Evolutionary conservation across 2,797 vertebrate genomes (phyloP), one percentile per base, ranked within the genome.

Genomic region (Notolabrus celidotus): DNA sequence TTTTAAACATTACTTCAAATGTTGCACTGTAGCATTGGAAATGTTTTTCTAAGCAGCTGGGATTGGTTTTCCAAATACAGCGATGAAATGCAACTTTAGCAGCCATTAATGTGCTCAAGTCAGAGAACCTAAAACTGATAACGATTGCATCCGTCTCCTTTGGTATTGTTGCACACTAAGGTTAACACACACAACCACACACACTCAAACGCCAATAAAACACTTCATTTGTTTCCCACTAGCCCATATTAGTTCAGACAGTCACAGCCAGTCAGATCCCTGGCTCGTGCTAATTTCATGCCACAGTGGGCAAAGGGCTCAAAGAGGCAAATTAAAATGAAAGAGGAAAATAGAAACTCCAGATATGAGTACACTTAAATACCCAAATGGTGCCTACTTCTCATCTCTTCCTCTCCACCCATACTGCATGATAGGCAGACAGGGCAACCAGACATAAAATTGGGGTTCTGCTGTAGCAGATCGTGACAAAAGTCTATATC

Each of bases 141-240:
- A 80, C 41, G 60, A 92, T 79, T 84, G 77, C 86, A 88, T 82
- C 45, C 7, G 38, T 76, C 80, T 90, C 82, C 88, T 94, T 94
- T 93, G 92, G 92, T 92, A 87, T 92, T 65, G 86, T 60, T 87
- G 78, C 79, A 70, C 61, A 77, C 73, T 43, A 65, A 66, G 54
- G 82, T 67, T 11, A 16, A 45, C 34, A 43, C 33, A 25, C 4
- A 43, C 10, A 12, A 10, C n/a, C 22, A 20, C 34, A 20, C 36
- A 42, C 29, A 39, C 19, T 20, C 39, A 68, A 17, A 4, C 38
- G 51, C 11, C 80, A 36, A 84, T 23, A 72, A 51, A 62, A 66
- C 50, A 60, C 14, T 67, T 31, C 17, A 69, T 65, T 67, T 67
- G 59, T 73, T 78, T 85, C 83, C 74, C 74, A 70, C 67, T 68